Evolutionary conservation across 1,140 invertebrate genomes (phyloP).

Genomic region (Carposina sasakii): DNA sequence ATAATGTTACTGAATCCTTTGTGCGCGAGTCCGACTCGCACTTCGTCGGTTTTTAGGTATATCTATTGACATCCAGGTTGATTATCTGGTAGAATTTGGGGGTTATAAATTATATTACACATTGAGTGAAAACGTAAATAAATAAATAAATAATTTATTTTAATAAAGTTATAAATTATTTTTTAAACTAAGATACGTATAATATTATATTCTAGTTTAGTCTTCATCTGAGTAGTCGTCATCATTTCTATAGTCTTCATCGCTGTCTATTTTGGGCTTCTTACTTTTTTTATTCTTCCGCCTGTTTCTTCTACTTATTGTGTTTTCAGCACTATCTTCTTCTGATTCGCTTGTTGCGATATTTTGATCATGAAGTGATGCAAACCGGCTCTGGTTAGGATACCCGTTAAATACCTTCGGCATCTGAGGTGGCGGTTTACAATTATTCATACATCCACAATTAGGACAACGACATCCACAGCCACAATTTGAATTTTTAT

Average conservation of each 20-base stretch:
- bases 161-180: neutral
- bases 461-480: conserved; percentile 21
- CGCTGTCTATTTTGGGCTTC: conserved; percentile 23
- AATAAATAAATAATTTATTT: conserved; percentile 11
- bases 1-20: no score
- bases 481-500: no score
- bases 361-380: neutral
- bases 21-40: no score
- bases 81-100: no score
- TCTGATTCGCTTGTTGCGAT: neutral
- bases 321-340: neutral
- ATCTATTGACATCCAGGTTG: no score
- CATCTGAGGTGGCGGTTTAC: conserved; percentile 6
- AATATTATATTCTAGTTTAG: conserved; percentile 8
- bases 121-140: neutral
- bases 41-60: no score
- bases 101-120: no score
- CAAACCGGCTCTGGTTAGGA: conserved; percentile 29
- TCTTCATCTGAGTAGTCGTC: conserved; percentile 28
- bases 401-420: conserved; percentile 21
- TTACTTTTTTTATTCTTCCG: conserved; percentile 16
- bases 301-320: neutral
- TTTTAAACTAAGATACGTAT: neutral
- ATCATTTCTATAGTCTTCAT: conserved; percentile 27
- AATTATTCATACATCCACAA: conserved; percentile 25